Evolutionary conservation across 2,888 invertebrate species (phyloP).

Genomic region (Maniola hyperantus): DNA sequence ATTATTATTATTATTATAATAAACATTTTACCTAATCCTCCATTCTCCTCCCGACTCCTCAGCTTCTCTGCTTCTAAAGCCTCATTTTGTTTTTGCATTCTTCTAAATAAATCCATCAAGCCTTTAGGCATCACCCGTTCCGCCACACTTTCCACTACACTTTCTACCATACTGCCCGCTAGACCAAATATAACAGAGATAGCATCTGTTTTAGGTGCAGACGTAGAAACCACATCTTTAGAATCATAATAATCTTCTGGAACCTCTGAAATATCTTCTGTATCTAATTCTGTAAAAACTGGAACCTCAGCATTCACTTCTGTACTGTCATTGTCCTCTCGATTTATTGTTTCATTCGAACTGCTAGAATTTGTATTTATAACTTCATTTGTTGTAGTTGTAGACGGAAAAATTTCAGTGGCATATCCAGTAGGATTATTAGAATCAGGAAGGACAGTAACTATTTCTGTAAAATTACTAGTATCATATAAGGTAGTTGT

Average conservation of each 20-base stretch:
- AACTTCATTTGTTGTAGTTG: slow-evolving; percentile 19
- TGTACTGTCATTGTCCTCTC: slow-evolving; percentile 42
- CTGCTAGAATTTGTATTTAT: slow-evolving; percentile 42
- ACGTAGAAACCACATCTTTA: slow-evolving; percentile 70
- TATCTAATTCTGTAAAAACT: slow-evolving; percentile 66
- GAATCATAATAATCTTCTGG: slow-evolving; percentile 76
- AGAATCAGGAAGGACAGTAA: too few species aligned
- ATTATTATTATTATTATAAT: too few species aligned
- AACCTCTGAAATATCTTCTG: slow-evolving; percentile 59
- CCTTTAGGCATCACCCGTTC: slow-evolving; percentile 75
- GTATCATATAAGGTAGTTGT: neutral
- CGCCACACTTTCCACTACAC: slow-evolving; percentile 72
- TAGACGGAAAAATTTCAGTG: slow-evolving; percentile 18
- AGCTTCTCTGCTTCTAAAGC: slow-evolving; percentile 72
- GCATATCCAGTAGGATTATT: slow-evolving; percentile 15
- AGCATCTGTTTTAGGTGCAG: slow-evolving; percentile 70
- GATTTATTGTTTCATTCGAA: slow-evolving; percentile 21
- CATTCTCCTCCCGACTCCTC: slow-evolving; percentile 77
- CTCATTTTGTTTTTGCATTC: slow-evolving; percentile 76
- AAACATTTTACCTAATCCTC: slow-evolving; percentile 64
- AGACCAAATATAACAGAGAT: slow-evolving; percentile 72
- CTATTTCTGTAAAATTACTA: slow-evolving; percentile 2
- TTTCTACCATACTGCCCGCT: slow-evolving; percentile 75
- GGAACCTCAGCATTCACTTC: slow-evolving; percentile 58
- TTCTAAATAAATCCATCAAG: slow-evolving; percentile 68